Percentiles rank a stretch among this genome's conserved stretches.
Conservation (phyloP, 30 jellyfish, hydroid and myxozoan genomes). For the Turritopsis rubra region DNA sequence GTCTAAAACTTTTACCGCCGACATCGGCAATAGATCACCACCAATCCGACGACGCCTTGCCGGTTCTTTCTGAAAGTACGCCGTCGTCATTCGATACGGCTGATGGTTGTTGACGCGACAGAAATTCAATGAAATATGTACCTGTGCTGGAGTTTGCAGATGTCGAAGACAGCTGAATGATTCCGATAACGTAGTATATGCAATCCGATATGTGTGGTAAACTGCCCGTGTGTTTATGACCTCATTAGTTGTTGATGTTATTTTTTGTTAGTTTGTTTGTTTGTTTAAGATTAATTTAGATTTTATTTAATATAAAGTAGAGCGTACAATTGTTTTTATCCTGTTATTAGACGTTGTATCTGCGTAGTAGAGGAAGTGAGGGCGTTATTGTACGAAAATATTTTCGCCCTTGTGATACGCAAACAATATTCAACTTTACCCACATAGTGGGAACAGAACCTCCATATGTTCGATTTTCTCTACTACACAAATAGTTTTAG, state of each 20-base stretch:
- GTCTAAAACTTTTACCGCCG: slow-evolving; percentile 30
- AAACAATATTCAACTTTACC: too few relatives aligned
- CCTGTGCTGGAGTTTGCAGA: too few relatives aligned
- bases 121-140: too few relatives aligned
- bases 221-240: too few relatives aligned
- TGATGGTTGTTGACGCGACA: background rate
- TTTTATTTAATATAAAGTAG: background rate
- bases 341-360: background rate
- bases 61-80: slow-evolving; percentile 9
- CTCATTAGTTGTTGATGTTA: background rate
- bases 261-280: background rate
- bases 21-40: slow-evolving; percentile 12
- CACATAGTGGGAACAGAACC: too few relatives aligned
- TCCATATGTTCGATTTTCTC: too few relatives aligned
- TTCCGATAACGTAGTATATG: background rate
- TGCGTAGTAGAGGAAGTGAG: background rate
- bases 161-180: background rate
- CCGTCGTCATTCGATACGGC: background rate
- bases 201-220: background rate
- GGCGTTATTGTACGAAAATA: background rate
- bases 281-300: background rate
- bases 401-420: too few relatives aligned
- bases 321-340: background rate
- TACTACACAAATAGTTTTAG: too few relatives aligned
- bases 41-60: background rate